phyloP scores from a whole-genome alignment of 2,113 vertebrate genomes.

The Arothron firmamentum region DNA sequence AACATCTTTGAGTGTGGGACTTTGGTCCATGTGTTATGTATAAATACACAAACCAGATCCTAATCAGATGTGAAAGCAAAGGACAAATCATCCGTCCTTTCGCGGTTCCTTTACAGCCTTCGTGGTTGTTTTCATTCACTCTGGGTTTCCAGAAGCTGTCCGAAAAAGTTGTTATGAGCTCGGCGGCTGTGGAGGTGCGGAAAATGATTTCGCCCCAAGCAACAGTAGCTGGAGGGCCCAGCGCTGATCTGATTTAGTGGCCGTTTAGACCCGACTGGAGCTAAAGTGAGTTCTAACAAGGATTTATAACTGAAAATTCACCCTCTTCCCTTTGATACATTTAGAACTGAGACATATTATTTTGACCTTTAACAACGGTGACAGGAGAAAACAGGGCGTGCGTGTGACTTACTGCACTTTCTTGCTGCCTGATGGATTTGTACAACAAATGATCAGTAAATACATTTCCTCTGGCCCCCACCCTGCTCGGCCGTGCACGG shows the following conservation, averaged over 20 bases:
- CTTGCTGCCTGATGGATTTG: neutral
- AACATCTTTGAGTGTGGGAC: too few species aligned
- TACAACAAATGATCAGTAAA: neutral
- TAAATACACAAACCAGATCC: too few species aligned
- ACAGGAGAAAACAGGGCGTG: conserved; percentile 15
- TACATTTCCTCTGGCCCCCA: neutral
- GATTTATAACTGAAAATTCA: conserved; percentile 21
- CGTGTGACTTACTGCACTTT: conserved; percentile 25
- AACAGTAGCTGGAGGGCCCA: neutral
- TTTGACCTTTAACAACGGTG: conserved; percentile 3
- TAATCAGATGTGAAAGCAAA: too few species aligned
- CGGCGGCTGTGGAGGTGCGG: too few species aligned
- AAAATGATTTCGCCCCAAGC: too few species aligned
- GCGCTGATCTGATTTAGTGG: conserved; percentile 18
- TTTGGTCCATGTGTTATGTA: too few species aligned
- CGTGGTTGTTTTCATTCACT: too few species aligned
- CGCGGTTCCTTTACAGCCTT: too few species aligned
- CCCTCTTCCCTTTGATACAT: conserved; percentile 3
- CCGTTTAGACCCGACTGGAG: neutral
- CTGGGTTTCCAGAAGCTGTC: too few species aligned
- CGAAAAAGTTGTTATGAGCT: too few species aligned
- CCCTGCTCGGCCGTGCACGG: too few species aligned
- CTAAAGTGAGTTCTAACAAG: conserved; percentile 8
- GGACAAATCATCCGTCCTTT: too few species aligned
- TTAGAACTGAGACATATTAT: conserved; percentile 21